Evolutionary conservation across 2,888 invertebrate genomes (phyloP), one percentile per base, ranked within the genome.

Genomic region (Monochamus alternatus): DNA sequence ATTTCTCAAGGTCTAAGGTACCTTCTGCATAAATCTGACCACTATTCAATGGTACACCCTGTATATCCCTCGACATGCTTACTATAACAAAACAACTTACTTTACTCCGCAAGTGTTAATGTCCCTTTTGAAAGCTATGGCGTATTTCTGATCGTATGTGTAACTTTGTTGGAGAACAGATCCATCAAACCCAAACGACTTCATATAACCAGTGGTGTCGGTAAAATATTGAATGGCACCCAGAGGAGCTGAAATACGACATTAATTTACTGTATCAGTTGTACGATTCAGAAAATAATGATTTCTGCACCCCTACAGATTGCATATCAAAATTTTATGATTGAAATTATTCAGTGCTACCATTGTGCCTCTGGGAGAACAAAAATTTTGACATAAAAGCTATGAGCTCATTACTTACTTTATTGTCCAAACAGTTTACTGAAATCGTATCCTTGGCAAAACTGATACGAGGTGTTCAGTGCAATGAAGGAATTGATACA

Each of bases 211-310:
- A 0, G 88, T 84, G 0, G 90, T 85, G 65, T 92, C 92, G 0
- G 92, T 92, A 84, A 90, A 93, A 88, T 92, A 94, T 81, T 94
- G 94, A 22, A 93, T 89, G 67, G 94, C 94, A 58, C 94, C 94
- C 0, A 90, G 89, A 0, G 94, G 94, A 0, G 94, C 93, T 89
- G 79, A 64, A 84, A 83, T 44, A 77, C 74, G 70, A 67, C 71
- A 31, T 68, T 52, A 70, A 58, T 55, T 55, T 55, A 55, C 55
- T 55, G 14, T 14, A 22, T 55, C 47, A 47, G 47, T 47, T 47
- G 9, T 47, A 7, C 12, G 47, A 47, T 14, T 58, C 58, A 1
- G 58, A 9, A 58, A 22, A 58, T 22, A 58, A 58, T 14, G 58
- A 58, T 58, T 58, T 58, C 4, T 58, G 14, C 58, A 14, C 8